These are phyloP conservation scores for Rhyacichthys aspro DNA, from an alignment of 2,797 vertebrate genomes.

Conservation along the genomic window DNA sequence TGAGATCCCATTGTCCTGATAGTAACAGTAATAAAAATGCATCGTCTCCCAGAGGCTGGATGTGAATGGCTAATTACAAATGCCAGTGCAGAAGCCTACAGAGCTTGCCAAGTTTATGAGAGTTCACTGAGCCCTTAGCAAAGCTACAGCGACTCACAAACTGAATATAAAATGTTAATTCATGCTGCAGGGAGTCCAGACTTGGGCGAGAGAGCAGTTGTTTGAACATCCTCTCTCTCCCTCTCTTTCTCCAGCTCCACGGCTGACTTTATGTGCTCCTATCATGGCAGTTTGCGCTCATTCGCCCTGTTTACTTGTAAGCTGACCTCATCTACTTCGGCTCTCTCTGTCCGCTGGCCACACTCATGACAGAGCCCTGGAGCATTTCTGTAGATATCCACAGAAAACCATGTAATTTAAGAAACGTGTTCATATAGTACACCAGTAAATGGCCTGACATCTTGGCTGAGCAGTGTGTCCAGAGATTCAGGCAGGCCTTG, in stretches of 20 bases:
- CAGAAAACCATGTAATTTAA: slow-evolving; percentile 58
- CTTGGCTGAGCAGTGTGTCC: slow-evolving; percentile 18
- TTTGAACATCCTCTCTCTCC: slow-evolving; percentile 51
- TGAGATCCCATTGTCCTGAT: slow-evolving; percentile 39
- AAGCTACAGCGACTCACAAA: slow-evolving; percentile 69
- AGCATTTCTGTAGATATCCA: slow-evolving; percentile 36
- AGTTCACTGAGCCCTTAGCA: slow-evolving; percentile 72
- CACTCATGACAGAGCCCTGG: slow-evolving; percentile 42
- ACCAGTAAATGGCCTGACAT: slow-evolving; percentile 40
- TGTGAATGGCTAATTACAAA: slow-evolving; percentile 70
- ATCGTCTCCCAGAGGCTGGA: slow-evolving; percentile 50
- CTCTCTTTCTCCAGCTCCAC: slow-evolving; percentile 30
- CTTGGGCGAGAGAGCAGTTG: slow-evolving; percentile 67
- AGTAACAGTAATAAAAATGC: slow-evolving; percentile 36
- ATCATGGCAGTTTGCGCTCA: slow-evolving; percentile 43
- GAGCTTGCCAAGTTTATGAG: slow-evolving; percentile 74
- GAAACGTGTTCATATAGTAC: slow-evolving; percentile 50
- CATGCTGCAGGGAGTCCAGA: slow-evolving; percentile 71
- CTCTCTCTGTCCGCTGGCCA: slow-evolving; percentile 36
- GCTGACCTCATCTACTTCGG: slow-evolving; percentile 35
- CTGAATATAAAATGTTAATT: slow-evolving; percentile 83
- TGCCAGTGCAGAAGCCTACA: slow-evolving; percentile 58
- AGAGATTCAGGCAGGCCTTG: slow-evolving; percentile 56
- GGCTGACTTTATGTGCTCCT: slow-evolving; percentile 43
- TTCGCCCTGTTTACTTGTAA: slow-evolving; percentile 47